These are phyloP conservation scores for Sapajus apella DNA, from an alignment of 2,113 vertebrate species.

Conservation along the genomic window DNA sequence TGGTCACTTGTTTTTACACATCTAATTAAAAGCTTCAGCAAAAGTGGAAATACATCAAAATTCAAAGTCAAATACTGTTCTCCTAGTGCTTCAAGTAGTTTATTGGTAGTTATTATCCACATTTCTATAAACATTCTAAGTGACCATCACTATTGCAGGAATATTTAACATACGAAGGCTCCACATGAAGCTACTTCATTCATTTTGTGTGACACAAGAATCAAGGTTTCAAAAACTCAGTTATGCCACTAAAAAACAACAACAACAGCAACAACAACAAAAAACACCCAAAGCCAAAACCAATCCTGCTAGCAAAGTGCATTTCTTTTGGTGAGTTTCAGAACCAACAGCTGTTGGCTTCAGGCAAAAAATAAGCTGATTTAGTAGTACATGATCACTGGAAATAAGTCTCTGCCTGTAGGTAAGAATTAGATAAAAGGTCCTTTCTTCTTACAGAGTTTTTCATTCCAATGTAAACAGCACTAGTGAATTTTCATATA, in stretches of 20 bases:
- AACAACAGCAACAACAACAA: too few relatives aligned
- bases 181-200: constrained; percentile 84
- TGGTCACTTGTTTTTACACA: neutral
- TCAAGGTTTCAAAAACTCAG: constrained; percentile 67
- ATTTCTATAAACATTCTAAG: constrained; percentile 87
- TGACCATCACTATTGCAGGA: constrained; percentile 86
- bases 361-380: constrained; percentile 66
- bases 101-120: constrained; percentile 85
- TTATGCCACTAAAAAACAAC: constrained; percentile 49
- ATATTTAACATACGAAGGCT: constrained; percentile 85
- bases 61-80: constrained; percentile 76
- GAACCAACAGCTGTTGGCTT: constrained; percentile 79
- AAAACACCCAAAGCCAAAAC: constrained; percentile 10
- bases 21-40: constrained; percentile 17
- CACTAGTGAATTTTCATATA: constrained; percentile 80
- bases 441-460: constrained; percentile 60
- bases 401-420: constrained; percentile 62
- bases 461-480: constrained; percentile 80
- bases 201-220: constrained; percentile 74
- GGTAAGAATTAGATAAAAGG: constrained; percentile 57
- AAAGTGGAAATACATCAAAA: constrained; percentile 57
- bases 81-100: constrained; percentile 81
- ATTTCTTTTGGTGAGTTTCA: constrained; percentile 83
- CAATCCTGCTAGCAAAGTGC: constrained; percentile 81
- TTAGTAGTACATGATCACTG: constrained; percentile 72